These are phyloP conservation scores for Sebastes trivittatus DNA, from an alignment of 2,797 vertebrate species.

Conservation along the genomic window DNA sequence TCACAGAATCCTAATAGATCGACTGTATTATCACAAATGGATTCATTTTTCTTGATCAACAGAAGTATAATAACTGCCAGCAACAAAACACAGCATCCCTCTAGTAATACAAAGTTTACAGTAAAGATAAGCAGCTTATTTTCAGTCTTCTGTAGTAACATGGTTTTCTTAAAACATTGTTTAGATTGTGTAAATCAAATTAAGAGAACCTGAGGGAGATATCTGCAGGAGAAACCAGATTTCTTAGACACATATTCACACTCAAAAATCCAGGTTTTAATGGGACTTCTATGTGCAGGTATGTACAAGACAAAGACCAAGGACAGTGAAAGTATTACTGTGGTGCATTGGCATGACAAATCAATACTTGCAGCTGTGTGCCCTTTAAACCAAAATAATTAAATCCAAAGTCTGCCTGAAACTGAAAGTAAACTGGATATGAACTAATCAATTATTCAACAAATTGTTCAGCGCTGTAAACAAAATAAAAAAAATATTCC, in stretches of 20 bases:
- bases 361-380: not conserved
- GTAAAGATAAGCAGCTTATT: not conserved
- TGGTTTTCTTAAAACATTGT: not conserved
- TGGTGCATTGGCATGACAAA: not conserved
- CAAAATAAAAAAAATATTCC: not conserved
- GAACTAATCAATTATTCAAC: not conserved
- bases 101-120: not conserved
- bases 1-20: not conserved
- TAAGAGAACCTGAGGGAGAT: not conserved
- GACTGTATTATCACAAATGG: not conserved
- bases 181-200: not conserved
- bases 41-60: not conserved
- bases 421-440: not conserved
- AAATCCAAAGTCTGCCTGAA: slow-evolving; percentile 9
- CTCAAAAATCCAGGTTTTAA: not conserved
- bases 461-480: not conserved
- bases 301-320: not conserved
- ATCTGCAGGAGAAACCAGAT: not conserved
- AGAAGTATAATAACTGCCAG: not conserved
- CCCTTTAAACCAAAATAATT: not conserved
- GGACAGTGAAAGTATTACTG: not conserved
- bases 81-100: not conserved
- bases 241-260: not conserved
- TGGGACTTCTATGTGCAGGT: not conserved
- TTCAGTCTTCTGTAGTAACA: not conserved